phyloP scores from a whole-genome alignment of 2,113 vertebrate genomes.

The Columba livia region DNA sequence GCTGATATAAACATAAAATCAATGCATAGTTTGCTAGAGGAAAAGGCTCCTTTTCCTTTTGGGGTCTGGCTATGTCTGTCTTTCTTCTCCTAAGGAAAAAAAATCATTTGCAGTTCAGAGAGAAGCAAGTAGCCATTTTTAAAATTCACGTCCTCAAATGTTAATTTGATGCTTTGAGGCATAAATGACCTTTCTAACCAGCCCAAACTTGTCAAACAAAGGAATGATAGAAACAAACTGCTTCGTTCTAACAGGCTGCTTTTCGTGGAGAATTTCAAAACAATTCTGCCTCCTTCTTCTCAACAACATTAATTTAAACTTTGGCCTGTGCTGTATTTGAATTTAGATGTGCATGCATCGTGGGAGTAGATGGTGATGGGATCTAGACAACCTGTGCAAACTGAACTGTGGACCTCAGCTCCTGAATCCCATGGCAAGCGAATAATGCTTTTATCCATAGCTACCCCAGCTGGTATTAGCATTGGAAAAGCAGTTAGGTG shows the following conservation, averaged over 20 bases:
- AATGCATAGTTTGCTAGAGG: constrained; percentile 25
- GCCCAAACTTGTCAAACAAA: constrained; percentile 76
- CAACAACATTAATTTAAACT: constrained; percentile 63
- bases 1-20: constrained; percentile 26
- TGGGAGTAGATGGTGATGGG: constrained; percentile 3
- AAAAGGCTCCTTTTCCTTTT: constrained; percentile 21
- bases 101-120: constrained; percentile 66
- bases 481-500: neutral
- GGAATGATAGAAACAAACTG: constrained; percentile 69
- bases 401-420: neutral
- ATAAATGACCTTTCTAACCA: constrained; percentile 77
- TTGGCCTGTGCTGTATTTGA: constrained; percentile 30
- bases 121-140: constrained; percentile 73
- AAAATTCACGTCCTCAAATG: constrained; percentile 78
- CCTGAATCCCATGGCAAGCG: neutral
- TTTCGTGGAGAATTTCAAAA: constrained; percentile 72
- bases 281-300: constrained; percentile 59
- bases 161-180: constrained; percentile 80
- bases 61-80: neutral
- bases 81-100: neutral
- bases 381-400: constrained; percentile 31
- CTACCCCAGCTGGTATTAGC: neutral
- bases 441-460: neutral
- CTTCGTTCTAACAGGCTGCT: constrained; percentile 73
- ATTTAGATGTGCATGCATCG: neutral